Evolutionary conservation across 2,113 vertebrate species (phyloP), one percentile per base, ranked within the genome.

Genomic region (Centropus unirufus): DNA sequence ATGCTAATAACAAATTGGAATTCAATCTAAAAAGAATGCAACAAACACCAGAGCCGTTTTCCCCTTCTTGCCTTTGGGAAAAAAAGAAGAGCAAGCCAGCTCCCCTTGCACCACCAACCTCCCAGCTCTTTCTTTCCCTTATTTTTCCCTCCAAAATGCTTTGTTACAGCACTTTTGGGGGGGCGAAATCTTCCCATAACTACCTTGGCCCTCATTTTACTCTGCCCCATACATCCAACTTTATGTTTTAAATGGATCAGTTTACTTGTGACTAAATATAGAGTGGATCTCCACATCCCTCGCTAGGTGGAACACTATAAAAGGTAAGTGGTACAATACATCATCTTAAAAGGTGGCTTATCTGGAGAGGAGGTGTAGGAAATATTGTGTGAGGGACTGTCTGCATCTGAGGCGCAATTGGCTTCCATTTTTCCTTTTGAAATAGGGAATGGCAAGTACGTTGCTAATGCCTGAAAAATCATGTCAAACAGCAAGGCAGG

Each of bases 301-400:
- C 29, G 49, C 95, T 83, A 14, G 49, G 94, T 82, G 94, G 82
- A 96, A 81, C 92, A 61, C 96, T 95, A n/a, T 89, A 95, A 93
- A 93, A 96, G 94, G 95, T 95, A 97, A 97, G 96, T 97, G 96
- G 87, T 36, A 30, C 94, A 54, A 97, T 96, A 75, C 91, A 96
- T 97, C 96, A 97, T 95, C 91, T 92, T 86, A 94, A 97, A 96
- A 95, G 96, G 96, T 95, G 91, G 17, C 92, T 96, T 95, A 96
- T 96, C 95, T 83, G 91, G 85, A 90, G 91, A 95, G 91, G 91
- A 96, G 93, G 96, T 73, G 94, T 22, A 93, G 94, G 91, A 95
- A 97, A 96, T 95, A 91, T 54, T 49, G 92, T 86, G 91, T 36
- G 3, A 90, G 94, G 96, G 96, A 36, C 92, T 14, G 85, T 12